A percentile compares a stretch with the other conserved stretches of the same genome.
Evolutionary conservation across 1,140 invertebrate genomes (phyloP).

Genomic region (Campoletis sonorensis): DNA sequence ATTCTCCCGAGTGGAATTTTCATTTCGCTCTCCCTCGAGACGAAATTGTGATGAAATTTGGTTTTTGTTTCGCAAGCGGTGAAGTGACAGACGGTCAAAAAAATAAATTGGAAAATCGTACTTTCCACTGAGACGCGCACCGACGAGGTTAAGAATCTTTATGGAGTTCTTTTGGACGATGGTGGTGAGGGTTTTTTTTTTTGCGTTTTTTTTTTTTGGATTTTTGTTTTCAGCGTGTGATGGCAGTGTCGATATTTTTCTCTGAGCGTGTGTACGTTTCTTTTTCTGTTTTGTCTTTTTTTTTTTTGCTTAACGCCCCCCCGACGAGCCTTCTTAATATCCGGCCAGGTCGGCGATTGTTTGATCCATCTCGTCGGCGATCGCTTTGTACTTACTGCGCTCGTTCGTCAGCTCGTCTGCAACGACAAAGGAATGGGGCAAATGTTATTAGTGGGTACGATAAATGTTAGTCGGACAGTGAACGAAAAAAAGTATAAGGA

Average conservation of each 20-base stretch:
- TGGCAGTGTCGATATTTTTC: conserved; percentile 58
- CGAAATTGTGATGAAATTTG: conserved; percentile 31
- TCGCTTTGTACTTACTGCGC: conserved; percentile 98
- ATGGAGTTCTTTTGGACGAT: conserved; percentile 35
- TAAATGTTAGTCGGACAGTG: conserved; percentile 48
- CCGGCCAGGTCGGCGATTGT: conserved; percentile 96
- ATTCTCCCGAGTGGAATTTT: neutral
- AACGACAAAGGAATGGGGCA: conserved; percentile 70
- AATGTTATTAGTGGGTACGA: conserved; percentile 56
- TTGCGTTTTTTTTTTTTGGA: neutral
- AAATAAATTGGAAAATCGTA: conserved; percentile 19
- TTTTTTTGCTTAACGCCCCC: conserved; percentile 8
- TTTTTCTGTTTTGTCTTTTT: neutral
- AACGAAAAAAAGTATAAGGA: neutral
- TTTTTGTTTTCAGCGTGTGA: conserved; percentile 45
- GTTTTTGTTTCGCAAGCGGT: conserved; percentile 22
- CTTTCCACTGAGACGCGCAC: conserved; percentile 8
- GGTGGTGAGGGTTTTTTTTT: conserved; percentile 13
- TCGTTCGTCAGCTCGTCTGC: conserved; percentile 97
- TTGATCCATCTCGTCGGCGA: conserved; percentile 97
- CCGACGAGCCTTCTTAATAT: conserved; percentile 79
- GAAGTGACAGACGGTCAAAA: conserved; percentile 22
- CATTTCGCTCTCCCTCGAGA: conserved; percentile 4
- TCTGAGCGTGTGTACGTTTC: conserved; percentile 31
- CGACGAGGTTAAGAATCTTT: conserved; percentile 19